phyloP scores from a whole-genome alignment of 2,113 vertebrate species.

The Ahaetulla prasina region DNA sequence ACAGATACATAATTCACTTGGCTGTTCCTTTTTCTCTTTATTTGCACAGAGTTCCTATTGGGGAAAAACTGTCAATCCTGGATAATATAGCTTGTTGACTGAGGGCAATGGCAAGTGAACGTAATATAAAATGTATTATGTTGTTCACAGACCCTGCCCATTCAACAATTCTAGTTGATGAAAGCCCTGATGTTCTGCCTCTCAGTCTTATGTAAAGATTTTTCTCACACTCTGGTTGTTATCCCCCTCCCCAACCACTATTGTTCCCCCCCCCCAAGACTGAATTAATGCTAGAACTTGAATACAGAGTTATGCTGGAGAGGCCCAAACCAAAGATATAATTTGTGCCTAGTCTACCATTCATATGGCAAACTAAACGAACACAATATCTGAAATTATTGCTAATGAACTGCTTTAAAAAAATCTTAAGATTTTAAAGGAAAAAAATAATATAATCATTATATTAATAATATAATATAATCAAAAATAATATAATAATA shows the following conservation, averaged over 20 bases:
- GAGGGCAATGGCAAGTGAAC: neutral
- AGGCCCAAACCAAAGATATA: neutral
- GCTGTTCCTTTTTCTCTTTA: neutral
- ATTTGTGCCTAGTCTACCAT: neutral
- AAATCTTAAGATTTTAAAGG: neutral
- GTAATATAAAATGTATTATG: neutral
- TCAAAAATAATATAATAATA: too few relatives aligned
- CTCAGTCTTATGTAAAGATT: neutral
- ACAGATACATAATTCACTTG: neutral
- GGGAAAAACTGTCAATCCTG: neutral
- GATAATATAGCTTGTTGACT: neutral
- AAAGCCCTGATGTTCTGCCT: neutral
- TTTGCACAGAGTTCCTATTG: neutral
- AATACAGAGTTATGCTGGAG: neutral
- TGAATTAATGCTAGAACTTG: neutral
- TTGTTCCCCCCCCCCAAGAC: neutral
- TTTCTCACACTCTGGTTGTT: neutral
- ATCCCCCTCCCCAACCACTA: neutral
- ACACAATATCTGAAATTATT: neutral
- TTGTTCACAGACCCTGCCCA: neutral
- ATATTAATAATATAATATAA: too few relatives aligned
- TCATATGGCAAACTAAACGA: neutral
- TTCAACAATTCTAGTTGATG: neutral
- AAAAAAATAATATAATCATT: neutral
- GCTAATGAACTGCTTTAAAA: neutral